phyloP scores from a whole-genome alignment of 2,888 invertebrate species.

The Drosophila subsilvestris region DNA sequence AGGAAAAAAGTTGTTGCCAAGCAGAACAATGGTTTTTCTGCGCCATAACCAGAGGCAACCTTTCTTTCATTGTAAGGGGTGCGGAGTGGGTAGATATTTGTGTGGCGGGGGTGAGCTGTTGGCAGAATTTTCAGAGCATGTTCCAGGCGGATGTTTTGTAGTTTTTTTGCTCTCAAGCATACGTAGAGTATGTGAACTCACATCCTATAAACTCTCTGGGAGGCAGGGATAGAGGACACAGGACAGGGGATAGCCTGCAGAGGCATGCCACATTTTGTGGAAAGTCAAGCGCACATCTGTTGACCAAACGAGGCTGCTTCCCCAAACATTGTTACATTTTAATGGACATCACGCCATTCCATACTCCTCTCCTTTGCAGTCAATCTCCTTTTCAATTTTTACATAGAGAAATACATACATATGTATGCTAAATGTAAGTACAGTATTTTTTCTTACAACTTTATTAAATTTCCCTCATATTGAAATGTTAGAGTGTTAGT shows the following conservation, averaged over 20 bases:
- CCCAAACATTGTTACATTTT: conserved; percentile 56
- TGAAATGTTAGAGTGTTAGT: conserved; percentile 44
- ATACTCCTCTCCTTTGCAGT: conserved; percentile 1
- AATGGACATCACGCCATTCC: conserved; percentile 41
- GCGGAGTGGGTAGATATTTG: not conserved
- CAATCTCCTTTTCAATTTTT: too few relatives aligned
- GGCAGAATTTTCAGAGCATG: too few relatives aligned
- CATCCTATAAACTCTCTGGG: conserved; percentile 40
- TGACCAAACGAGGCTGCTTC: conserved; percentile 51
- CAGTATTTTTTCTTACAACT: conserved; percentile 41
- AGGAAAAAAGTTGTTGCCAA: conserved; percentile 4
- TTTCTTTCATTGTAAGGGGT: conserved; percentile 26
- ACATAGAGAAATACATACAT: too few relatives aligned
- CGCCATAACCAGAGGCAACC: conserved; percentile 46
- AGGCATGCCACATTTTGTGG: conserved; percentile 48
- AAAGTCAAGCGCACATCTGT: conserved; percentile 55
- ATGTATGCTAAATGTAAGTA: too few relatives aligned
- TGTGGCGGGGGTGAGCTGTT: too few relatives aligned
- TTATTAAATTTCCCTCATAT: conserved; percentile 53
- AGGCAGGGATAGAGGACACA: not conserved
- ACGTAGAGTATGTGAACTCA: conserved; percentile 32
- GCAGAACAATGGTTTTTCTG: conserved; percentile 15
- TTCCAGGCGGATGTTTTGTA: conserved; percentile 42
- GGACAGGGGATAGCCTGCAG: conserved; percentile 15
- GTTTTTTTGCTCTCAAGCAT: conserved; percentile 32